Base-by-base conservation (phyloP, 2,888 invertebrate genomes). In the Cataglyphis altisquamis region DNA sequence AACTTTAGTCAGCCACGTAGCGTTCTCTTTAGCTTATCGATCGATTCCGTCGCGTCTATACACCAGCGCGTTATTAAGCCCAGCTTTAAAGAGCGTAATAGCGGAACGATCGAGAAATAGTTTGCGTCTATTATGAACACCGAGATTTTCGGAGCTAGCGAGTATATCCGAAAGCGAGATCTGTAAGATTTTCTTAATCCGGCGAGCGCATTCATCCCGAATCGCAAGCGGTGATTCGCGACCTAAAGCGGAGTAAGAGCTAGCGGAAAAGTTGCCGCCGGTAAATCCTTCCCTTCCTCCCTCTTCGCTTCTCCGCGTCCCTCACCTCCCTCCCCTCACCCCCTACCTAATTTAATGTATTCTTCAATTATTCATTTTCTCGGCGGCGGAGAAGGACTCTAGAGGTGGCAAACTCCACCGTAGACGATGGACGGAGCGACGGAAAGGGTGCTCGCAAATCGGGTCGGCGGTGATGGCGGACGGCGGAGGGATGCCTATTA, bases 351-450 rank as follows among this genome's bases (percentile, higher is more conserved):
- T 88, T 86, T 87, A 80, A 83, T 83, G 86, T 88, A 91, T 91
- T 90, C 87, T 89, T 90, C 91, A 90, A 91, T 91, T 88, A 90
- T 91, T 92, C 90, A 87, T 89, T 87, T 87, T 85, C 83, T 57
- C 81, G 68, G 15, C 9, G 62, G 52, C 66, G 52, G 18, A 21
- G 62, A 74, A 48, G 62, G 70, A 81, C 45, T 81, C 62, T 55
- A 68, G 39, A 83, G 68, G 60, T 80, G 85, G 85, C 82, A 84
- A 74, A 52, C 48, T 74, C 60, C 60, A 45, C 78, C 55, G 45
- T 60, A 67, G 82, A 66, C 36, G 66, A 77, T 72, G 82, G 39
- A 60, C 72, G 82, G 25, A 55, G 10, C 15, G 55, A 45, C 12
- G 48, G 41, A 64, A 55, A 60, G 57, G 36, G 32, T 36, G 77